Evolutionary conservation across 2,888 invertebrate species (phyloP).

Genomic region (Drosophila cracens): DNA sequence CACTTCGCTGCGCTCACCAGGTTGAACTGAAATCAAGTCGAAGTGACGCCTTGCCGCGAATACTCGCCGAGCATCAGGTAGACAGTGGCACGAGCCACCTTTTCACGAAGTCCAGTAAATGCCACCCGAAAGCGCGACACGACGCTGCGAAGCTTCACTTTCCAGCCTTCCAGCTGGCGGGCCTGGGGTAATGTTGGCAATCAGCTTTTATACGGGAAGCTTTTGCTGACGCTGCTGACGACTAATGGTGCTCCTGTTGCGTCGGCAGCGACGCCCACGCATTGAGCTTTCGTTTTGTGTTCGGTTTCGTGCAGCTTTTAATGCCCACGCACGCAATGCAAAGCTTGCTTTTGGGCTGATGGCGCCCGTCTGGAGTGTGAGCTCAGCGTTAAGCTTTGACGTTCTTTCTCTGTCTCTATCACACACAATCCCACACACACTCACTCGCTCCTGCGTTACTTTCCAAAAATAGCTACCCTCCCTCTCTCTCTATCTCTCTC

Average conservation of each 20-base stretch:
- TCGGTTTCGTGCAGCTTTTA: constrained; percentile 52
- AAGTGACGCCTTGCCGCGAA: constrained; percentile 12
- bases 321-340: constrained; percentile 51
- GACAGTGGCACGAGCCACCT: constrained; percentile 57
- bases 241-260: constrained; percentile 64
- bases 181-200: constrained; percentile 60
- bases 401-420: background rate
- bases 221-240: constrained; percentile 31
- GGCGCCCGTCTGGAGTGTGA: constrained; percentile 39
- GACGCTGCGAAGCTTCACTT: constrained; percentile 23
- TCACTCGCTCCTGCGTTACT: background rate
- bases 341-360: constrained; percentile 13
- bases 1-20: constrained; percentile 82
- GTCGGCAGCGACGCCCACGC: constrained; percentile 66
- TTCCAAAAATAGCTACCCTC: constrained; percentile 11
- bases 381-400: constrained; percentile 31
- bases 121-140: constrained; percentile 13
- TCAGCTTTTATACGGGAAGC: constrained; percentile 52
- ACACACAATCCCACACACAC: background rate
- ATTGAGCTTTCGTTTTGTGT: constrained; percentile 42
- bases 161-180: constrained; percentile 50
- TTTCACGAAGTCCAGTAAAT: constrained; percentile 8
- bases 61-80: constrained; percentile 79
- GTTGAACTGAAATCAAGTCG: constrained; percentile 77
- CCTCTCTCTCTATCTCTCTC: background rate